Conservation (phyloP, 2,797 vertebrate genomes). For the Esox lucius region DNA sequence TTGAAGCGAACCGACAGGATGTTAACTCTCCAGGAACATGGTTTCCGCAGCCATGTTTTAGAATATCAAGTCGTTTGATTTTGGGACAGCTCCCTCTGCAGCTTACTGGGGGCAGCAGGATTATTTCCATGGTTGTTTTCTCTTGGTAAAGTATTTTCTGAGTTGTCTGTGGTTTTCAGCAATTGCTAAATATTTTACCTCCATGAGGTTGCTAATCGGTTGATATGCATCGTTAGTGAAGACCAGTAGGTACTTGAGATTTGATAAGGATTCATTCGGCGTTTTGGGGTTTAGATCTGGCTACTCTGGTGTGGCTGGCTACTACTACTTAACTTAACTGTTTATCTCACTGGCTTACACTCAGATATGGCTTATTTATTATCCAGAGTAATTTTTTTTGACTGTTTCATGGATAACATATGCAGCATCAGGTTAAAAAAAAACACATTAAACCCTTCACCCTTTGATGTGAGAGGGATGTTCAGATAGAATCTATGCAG, state of each 20-base stretch:
- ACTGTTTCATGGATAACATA: no score
- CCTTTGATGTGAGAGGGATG: background rate
- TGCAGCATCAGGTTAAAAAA: no score
- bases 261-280: background rate
- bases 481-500: constrained; percentile 5
- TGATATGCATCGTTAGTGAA: background rate
- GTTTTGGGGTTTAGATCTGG: background rate
- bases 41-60: background rate
- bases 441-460: background rate
- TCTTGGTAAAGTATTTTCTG: background rate
- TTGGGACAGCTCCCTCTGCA: background rate
- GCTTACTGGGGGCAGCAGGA: background rate
- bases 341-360: background rate
- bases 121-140: no score
- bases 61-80: background rate
- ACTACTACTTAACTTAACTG: background rate
- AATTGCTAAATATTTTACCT: background rate
- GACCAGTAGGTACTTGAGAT: background rate
- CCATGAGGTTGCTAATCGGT: background rate
- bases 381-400: background rate
- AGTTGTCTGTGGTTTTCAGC: background rate
- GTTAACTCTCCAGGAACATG: no score
- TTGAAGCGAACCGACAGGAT: no score
- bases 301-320: background rate
- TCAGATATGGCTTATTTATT: background rate